Evolutionary conservation across 1,140 invertebrate genomes (phyloP), one percentile per base, ranked within the genome.

Genomic region (Procambarus clarkii): DNA sequence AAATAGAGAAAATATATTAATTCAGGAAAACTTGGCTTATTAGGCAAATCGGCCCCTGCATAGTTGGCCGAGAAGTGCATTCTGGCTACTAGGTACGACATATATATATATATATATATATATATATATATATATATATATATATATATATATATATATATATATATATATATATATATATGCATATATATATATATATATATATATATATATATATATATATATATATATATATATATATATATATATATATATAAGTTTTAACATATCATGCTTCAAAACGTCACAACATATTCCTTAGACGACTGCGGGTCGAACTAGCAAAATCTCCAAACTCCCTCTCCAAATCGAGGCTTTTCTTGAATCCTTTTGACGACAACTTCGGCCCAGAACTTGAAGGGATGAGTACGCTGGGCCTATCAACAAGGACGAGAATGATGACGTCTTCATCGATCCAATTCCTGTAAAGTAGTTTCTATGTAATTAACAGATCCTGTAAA

Each of bases 51-150:
- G n/a, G n/a, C n/a, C n/a, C n/a, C n/a, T n/a, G n/a, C n/a, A n/a
- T n/a, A n/a, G n/a, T n/a, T n/a, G n/a, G n/a, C n/a, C n/a, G n/a
- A n/a, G n/a, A n/a, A n/a, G n/a, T n/a, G n/a, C n/a, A n/a, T n/a
- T n/a, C n/a, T n/a, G n/a, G n/a, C n/a, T n/a, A n/a, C n/a, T n/a
- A n/a, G n/a, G n/a, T n/a, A n/a, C n/a, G n/a, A n/a, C n/a, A n/a
- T n/a, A n/a, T n/a, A n/a, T n/a, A n/a, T n/a, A n/a, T 77, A 24
- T 77, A 77, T 24, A 77, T 24, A 77, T 77, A 77, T 24, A 77
- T 77, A 18, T 24, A 77, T 77, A 77, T 24, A 77, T 77, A 77
- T 3, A 77, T 77, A 77, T 77, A 77, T 77, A 77, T 77, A 77
- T 77, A 77, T 13, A 11, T 77, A 77, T 77, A 77, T 77, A 77